Conservation (phyloP, 2,113 vertebrate species). For the Zosterops hypoxanthus region DNA sequence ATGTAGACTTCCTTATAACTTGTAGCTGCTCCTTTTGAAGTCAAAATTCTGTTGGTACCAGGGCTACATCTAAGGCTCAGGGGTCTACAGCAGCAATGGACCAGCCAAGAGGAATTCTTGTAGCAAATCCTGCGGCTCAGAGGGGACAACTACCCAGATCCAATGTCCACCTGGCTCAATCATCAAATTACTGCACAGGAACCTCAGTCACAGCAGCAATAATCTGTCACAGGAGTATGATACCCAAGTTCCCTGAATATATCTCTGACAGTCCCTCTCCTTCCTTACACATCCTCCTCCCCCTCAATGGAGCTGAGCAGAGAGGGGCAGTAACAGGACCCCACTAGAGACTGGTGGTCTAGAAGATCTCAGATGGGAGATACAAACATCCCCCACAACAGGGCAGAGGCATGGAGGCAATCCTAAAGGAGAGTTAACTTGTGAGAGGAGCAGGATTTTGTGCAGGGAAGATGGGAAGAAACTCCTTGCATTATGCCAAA, state of each 20-base stretch:
- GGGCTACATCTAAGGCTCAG: background rate
- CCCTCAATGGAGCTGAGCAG: background rate
- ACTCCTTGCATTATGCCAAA: conserved; percentile 17
- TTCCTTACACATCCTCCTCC: background rate
- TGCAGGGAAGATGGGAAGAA: conserved; percentile 14
- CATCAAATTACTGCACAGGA: background rate
- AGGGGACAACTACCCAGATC: background rate
- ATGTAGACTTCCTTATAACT: background rate
- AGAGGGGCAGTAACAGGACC: background rate
- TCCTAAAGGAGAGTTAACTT: background rate
- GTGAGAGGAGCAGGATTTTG: background rate
- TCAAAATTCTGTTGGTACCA: background rate
- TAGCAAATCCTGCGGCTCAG: background rate
- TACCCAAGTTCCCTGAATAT: accelerated
- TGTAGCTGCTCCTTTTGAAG: background rate
- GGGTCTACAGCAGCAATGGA: background rate
- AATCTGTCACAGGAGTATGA: accelerated
- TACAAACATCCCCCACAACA: background rate
- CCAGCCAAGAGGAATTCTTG: background rate
- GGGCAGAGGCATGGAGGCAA: background rate
- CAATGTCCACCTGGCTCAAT: background rate
- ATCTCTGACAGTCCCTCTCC: background rate
- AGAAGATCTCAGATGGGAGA: background rate
- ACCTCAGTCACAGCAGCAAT: background rate
- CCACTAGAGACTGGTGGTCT: background rate